These are phyloP conservation scores for Clarias platycephalus DNA, from an alignment of 2,797 vertebrate species.

Conservation along the genomic window DNA sequence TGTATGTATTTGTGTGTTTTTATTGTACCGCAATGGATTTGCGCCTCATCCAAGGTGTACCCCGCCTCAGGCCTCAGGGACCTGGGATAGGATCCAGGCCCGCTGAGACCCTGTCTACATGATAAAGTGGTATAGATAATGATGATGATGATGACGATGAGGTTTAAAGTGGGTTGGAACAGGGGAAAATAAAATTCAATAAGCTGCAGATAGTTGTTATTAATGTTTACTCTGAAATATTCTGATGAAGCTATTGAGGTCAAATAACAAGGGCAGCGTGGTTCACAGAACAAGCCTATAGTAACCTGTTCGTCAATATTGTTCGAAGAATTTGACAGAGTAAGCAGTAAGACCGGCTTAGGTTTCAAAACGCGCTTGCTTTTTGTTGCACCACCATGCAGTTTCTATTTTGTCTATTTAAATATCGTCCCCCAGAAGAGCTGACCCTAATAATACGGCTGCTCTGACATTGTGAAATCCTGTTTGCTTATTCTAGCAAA, in stretches of 20 bases:
- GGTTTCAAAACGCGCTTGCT: slow-evolving; percentile 30
- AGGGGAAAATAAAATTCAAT: neutral
- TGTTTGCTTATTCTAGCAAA: slow-evolving; percentile 31
- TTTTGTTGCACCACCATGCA: slow-evolving; percentile 38
- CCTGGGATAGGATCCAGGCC: no score
- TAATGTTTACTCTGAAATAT: neutral
- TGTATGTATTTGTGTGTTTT: no score
- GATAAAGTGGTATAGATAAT: no score
- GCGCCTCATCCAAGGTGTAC: no score
- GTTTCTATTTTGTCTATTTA: slow-evolving; percentile 42
- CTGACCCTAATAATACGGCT: slow-evolving; percentile 50
- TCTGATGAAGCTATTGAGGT: neutral
- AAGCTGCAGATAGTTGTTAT: neutral
- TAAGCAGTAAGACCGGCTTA: neutral
- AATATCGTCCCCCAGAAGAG: slow-evolving; percentile 40
- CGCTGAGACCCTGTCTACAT: no score
- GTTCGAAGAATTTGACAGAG: slow-evolving; percentile 27
- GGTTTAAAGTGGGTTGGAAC: neutral
- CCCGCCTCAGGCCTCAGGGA: no score
- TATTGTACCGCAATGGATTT: no score
- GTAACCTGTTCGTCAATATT: neutral
- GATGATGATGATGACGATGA: no score
- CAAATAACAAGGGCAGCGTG: neutral
- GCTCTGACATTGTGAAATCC: slow-evolving; percentile 40
- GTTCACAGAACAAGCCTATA: neutral